Base-by-base conservation (phyloP, 37 sponge, comb jelly and placozoan genomes). In the Amphimedon queenslandica region DNA sequence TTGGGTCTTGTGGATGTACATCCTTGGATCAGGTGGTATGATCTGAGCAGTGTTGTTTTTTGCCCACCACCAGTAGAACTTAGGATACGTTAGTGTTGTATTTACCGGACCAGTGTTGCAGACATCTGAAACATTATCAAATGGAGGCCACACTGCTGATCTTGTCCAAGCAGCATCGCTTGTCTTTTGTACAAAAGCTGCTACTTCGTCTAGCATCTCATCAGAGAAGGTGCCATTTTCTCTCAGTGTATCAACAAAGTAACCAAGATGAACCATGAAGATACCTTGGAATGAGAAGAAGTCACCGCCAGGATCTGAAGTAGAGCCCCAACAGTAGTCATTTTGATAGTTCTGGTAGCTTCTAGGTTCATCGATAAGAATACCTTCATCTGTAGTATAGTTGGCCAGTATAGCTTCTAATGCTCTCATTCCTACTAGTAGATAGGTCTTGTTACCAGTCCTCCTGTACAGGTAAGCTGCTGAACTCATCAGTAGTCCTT, bases 31-130 rank as follows among this genome's bases (percentile, higher is more conserved):
- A 37, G 82, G 82, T 24, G 82, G 82, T 2, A 63, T 73, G 4
- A 32, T 67, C 58, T 77, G 77, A 35, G 40, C n/a, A 4, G 29
- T 8, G 20, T 13, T 25, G 11, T 16, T 66, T 35, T 81, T 63
- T 4, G 13, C 37, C 13, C 37, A 23, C 82, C 82, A 81, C 82
- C 82, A 81, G 55, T 81, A 74, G 31, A 81, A 81, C 57, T 81
- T 81, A 33, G 82, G 82, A 35, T 73, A 66, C 3, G n/a, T 66
- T 6, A 8, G 6, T 16, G 8, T 51, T 2, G 63, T 6, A 16
- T 13, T 42, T 8, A 64, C 28, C 65, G 27, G 27, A 55, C 58
- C 27, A 6, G 20, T 66, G 37, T 80, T 60, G 33, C 81, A 80
- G 20, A n/a, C 51, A 47, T 80, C 81, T 10, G n/a, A 61, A 10